Conservation (phyloP, 1,140 invertebrate genomes). For the Diabrotica undecimpunctata region DNA sequence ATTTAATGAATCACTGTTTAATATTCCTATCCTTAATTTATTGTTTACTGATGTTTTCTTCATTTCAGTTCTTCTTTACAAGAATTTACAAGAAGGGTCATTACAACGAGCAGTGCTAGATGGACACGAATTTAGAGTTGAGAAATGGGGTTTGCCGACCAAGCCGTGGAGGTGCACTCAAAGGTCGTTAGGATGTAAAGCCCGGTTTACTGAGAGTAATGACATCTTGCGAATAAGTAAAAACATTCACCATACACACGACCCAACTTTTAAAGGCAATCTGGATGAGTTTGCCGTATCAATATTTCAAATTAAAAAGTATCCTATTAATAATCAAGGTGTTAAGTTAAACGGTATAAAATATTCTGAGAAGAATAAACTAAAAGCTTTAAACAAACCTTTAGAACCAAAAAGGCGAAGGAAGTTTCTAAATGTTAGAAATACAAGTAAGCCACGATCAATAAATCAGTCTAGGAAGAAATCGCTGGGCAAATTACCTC, state of each 20-base stretch:
- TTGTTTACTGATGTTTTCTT: not conserved
- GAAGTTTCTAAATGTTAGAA: no score
- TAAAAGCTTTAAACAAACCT: no score
- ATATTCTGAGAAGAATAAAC: no score
- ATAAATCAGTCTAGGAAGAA: no score
- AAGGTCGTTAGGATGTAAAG: slow-evolving; percentile 6
- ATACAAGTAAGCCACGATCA: no score
- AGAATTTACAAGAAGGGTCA: not conserved
- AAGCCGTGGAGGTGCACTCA: slow-evolving; percentile 14
- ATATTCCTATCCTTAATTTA: no score
- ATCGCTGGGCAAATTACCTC: no score
- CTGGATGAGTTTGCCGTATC: not conserved
- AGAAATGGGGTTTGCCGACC: slow-evolving; percentile 7
- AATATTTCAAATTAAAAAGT: not conserved
- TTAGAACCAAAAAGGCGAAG: no score
- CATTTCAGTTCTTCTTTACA: not conserved
- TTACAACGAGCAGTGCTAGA: not conserved
- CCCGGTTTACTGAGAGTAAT: slow-evolving; percentile 2
- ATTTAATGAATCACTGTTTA: no score
- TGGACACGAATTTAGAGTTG: slow-evolving; percentile 11
- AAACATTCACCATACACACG: not conserved
- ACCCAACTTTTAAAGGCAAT: not conserved
- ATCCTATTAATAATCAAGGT: not conserved
- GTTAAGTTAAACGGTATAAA: no score
- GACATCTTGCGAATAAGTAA: not conserved